A percentile compares a stretch with the other conserved stretches of the same genome.
Conservation (phyloP, 2,888 invertebrate genomes). For the Tinea semifulvella region DNA sequence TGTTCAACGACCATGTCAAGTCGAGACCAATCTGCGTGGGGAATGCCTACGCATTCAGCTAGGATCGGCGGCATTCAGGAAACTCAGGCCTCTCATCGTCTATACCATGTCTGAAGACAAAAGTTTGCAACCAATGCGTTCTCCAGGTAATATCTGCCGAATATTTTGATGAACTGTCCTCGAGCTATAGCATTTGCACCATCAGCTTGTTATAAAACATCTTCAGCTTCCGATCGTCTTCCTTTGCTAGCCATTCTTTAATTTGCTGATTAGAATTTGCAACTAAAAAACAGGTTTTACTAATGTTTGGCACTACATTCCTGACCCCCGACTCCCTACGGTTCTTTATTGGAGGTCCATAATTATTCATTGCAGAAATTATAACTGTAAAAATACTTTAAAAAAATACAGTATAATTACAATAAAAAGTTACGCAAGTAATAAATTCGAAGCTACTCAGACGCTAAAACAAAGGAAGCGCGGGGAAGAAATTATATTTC, state of each 20-base stretch:
- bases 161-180: slow-evolving; percentile 14
- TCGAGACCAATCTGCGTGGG: too few species aligned
- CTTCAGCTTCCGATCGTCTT: slow-evolving; percentile 16
- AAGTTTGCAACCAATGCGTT: too few species aligned
- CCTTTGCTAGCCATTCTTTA: slow-evolving; percentile 5
- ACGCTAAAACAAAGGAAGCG: slow-evolving; percentile 12
- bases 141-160: too few species aligned
- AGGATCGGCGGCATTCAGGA: too few species aligned
- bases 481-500: slow-evolving; percentile 15
- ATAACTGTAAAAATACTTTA: slow-evolving; percentile 13
- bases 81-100: too few species aligned
- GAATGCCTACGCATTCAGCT: too few species aligned
- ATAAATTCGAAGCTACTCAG: slow-evolving; percentile 15
- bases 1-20: too few species aligned
- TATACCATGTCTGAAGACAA: too few species aligned
- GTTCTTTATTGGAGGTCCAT: slow-evolving; percentile 15
- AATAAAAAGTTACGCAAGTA: slow-evolving; percentile 17
- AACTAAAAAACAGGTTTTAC: slow-evolving; percentile 7
- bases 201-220: slow-evolving; percentile 16
- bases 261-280: slow-evolving; percentile 8
- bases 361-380: slow-evolving; percentile 14
- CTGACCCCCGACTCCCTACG: slow-evolving; percentile 11
- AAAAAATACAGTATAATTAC: slow-evolving; percentile 12
- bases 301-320: slow-evolving; percentile 14
- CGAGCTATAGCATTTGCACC: background rate